Evolutionary conservation across 2,113 vertebrate species (phyloP).

Genomic region (Otus sunia): DNA sequence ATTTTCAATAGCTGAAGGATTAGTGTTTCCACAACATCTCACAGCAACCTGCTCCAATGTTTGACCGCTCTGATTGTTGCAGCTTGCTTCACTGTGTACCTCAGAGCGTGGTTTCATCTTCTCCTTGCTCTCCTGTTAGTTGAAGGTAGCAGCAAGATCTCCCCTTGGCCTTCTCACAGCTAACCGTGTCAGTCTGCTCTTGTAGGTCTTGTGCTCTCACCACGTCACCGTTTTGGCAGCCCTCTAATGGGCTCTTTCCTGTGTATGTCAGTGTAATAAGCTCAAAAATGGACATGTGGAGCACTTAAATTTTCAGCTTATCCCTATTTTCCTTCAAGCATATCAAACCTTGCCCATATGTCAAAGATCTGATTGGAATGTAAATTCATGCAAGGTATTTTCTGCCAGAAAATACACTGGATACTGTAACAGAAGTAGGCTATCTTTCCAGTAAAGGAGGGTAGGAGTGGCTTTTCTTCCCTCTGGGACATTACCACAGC

Average conservation of each 20-base stretch:
- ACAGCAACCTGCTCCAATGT: neutral
- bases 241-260: neutral
- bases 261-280: neutral
- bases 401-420: neutral
- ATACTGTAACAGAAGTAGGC: neutral
- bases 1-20: neutral
- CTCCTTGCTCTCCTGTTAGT: neutral
- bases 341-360: neutral
- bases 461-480: neutral
- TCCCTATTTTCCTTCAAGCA: neutral
- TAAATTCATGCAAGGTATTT: neutral
- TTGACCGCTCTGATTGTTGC: neutral
- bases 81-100: neutral
- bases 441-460: neutral
- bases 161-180: neutral
- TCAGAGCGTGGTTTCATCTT: neutral
- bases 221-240: neutral
- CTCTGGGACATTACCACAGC: neutral
- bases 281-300: neutral
- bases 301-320: neutral
- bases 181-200: neutral
- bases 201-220: neutral
- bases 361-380: neutral
- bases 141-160: neutral
- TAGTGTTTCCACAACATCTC: neutral